phyloP scores from a whole-genome alignment of 2,888 invertebrate genomes.

The Drosophila niveifrons region DNA sequence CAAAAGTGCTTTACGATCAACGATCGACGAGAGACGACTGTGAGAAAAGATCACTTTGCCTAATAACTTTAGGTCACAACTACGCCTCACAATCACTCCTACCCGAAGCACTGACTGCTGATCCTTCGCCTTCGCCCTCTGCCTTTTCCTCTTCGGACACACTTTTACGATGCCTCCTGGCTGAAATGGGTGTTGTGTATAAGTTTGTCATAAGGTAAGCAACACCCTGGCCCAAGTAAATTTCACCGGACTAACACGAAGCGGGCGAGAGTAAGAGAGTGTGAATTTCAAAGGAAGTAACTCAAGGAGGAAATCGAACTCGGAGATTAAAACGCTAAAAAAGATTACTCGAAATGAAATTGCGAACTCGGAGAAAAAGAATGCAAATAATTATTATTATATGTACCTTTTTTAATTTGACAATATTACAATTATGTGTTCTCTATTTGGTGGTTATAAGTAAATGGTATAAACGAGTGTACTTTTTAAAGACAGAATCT shows the following conservation, averaged over 20 bases:
- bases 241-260: conserved; percentile 11
- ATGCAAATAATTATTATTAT: no score
- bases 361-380: not conserved
- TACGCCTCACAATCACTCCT: conserved; percentile 78
- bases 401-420: no score
- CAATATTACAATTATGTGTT: no score
- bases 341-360: not conserved
- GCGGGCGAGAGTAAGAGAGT: not conserved
- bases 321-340: not conserved
- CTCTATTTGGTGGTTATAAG: no score
- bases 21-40: conserved; percentile 5
- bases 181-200: conserved; percentile 47
- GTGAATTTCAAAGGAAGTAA: conserved; percentile 13
- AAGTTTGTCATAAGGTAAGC: conserved; percentile 38
- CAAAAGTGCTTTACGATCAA: conserved; percentile 34
- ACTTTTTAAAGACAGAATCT: no score
- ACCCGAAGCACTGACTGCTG: conserved; percentile 71
- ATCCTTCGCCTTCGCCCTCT: conserved; percentile 24
- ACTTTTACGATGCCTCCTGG: conserved; percentile 36
- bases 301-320: not conserved
- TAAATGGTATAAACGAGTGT: no score
- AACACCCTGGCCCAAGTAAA: conserved; percentile 32
- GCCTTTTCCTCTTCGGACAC: conserved; percentile 4
- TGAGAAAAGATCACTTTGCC: conserved; percentile 73
- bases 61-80: conserved; percentile 77